Evolutionary conservation across 2,888 invertebrate genomes (phyloP).

Genomic region (Eilema caniola): DNA sequence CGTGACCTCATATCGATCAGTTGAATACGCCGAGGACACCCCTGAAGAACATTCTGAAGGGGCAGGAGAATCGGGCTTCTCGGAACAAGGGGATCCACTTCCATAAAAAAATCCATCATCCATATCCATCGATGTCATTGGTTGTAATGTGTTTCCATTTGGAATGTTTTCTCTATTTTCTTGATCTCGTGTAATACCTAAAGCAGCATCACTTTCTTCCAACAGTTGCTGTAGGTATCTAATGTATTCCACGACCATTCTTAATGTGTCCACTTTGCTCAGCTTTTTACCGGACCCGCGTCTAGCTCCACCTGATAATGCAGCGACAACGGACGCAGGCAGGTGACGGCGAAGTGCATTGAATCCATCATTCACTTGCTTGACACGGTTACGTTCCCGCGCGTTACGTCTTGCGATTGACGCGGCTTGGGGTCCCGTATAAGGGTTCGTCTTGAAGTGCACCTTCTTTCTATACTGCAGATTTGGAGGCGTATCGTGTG

Average conservation of each 20-base stretch:
- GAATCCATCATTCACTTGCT: conserved; percentile 98
- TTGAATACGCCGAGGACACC: conserved; percentile 82
- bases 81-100: conserved; percentile 88
- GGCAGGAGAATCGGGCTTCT: conserved; percentile 91
- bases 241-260: conserved; percentile 97
- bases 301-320: conserved; percentile 88
- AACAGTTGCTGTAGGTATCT: conserved; percentile 93
- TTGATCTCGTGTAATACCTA: conserved; percentile 80
- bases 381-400: conserved; percentile 97
- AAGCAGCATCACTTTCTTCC: conserved; percentile 90
- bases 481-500: conserved; percentile 84
- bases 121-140: conserved; percentile 81
- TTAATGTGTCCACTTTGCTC: conserved; percentile 95
- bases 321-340: conserved; percentile 92
- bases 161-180: conserved; percentile 83
- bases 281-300: conserved; percentile 94
- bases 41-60: conserved; percentile 90
- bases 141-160: conserved; percentile 68
- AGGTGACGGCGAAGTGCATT: conserved; percentile 95
- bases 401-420: conserved; percentile 97
- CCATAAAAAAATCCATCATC: conserved; percentile 84
- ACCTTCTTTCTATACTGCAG: conserved; percentile 91
- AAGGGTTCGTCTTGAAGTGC: conserved; percentile 89
- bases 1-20: conserved; percentile 78
- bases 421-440: conserved; percentile 91